Base-by-base conservation (phyloP, 2,888 invertebrate species). In the Athrips mouffetella region DNA sequence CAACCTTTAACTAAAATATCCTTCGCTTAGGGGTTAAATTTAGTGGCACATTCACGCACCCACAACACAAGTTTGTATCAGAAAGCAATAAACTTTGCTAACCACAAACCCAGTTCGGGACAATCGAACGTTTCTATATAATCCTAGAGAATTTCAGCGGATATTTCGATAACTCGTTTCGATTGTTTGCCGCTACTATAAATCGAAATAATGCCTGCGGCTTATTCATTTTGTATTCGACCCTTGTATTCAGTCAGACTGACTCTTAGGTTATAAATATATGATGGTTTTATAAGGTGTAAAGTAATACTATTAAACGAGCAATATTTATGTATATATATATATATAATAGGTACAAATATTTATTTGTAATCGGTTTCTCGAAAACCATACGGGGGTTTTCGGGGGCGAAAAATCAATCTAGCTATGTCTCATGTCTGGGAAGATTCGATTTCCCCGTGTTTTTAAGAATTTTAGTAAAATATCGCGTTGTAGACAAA, bases 151-250 rank as follows among this genome's bases (percentile, higher is more conserved):
- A 31, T 48, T 67, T 70, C 70, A 68, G 56, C 51, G 53, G 48
- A 50, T 57, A 62, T 53, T 63, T 52, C 30, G 52, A 52, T 58
- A 59, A 58, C 57, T 65, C 70, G 69, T 71, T 61, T 62, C 51
- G 60, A 67, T 66, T 57, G 49, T 45, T 45, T 54, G 37, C 23
- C 39, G 37, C 23, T 35, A 49, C 45, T 39, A 46, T 52, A 52
- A 73, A 74, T 76, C 64, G 57, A 53, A 57, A 59, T 60, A n/a
- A n/a, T n/a, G n/a, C n/a, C n/a, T n/a, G n/a, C n/a, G 57, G 64
- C 70, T 66, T 68, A 59, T 66, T 67, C 66, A 66, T 75, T 40
- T 23, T 66, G 65, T 62, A 64, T 59, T 59, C 58, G 46, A 60
- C 59, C 57, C 60, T 58, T 59, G 63, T 62, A 25, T 35, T 7